Base-by-base conservation (phyloP, 2,888 invertebrate species). In the Ophion slaviceki region DNA sequence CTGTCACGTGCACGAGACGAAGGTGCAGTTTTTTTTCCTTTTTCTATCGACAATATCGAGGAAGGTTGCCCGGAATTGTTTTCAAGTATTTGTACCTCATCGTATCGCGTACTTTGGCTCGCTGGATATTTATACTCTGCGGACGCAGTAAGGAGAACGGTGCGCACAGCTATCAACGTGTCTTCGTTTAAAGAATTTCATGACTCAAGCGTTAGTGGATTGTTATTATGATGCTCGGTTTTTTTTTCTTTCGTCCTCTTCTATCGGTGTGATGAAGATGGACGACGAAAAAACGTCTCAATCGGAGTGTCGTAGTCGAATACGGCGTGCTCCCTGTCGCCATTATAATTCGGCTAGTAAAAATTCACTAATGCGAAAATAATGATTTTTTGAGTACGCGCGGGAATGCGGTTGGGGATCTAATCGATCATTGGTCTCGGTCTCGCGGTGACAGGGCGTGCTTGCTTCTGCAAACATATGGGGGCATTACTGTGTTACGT, bases 361-460 rank as follows among this genome's bases (percentile, higher is more conserved):
- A 67, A 53, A 67, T 67, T 36, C 36, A n/a, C 72, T 80, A 74
- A 80, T 74, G 74, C 28, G 80, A 80, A 80, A 74, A 80, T 80
- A 80, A 80, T 74, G 80, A 74, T 74, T 45, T 74, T 64, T 71
- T 36, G 36, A 28, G 64, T 62, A 59, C 61, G 17, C n/a, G 45
- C 17, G 11, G 40, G 40, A 11, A 72, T 57, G 11, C 4, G 47
- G 62, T 17, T 53, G 14, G 11, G 36, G 79, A 79, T 62, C 47
- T 7, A n/a, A 53, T 32, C 62, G 70, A 79, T 79, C 70, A 79
- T 79, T 32, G 14, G 62, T 78, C 61, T 47, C 32, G 70, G 47
- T 62, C 53, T 11, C 24, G 20, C 32, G 53, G 14, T 71, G 70
- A 70, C 79, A 79, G 79, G 70, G 5, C 70, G 32, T 59, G 47